Base-by-base conservation (phyloP, 2,888 invertebrate species). In the Stenolophus ochropezus region DNA sequence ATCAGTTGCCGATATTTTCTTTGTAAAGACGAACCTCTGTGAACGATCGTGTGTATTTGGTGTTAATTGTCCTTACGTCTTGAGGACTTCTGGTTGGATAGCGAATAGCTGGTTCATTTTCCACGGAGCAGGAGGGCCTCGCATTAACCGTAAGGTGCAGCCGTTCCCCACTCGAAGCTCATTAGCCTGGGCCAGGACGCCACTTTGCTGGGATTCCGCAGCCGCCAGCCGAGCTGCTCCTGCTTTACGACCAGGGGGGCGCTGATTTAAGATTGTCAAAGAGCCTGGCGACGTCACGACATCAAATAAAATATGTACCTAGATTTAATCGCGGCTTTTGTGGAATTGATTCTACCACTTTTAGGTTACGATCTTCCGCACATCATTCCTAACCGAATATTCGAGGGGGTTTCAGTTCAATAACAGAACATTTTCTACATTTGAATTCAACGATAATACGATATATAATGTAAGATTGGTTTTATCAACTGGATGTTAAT, bases 241-340 rank as follows among this genome's bases (percentile, higher is more conserved):
- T 18, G 47, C 47, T 80, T 80, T 80, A 80, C 80, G 80, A 80
- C 20, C 73, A 14, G 18, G 73, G 80, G 80, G 5, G 42, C 51
- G 80, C 56, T 80, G 80, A 80, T 80, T 80, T 80, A 80, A 73
- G 80, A 80, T 80, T 80, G 23, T 73, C 73, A 80, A 33, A 80
- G 58, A 73, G 20, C 58, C 69, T 47, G 58, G 73, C 73, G 79
- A 69, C 51, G 69, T 79, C 79, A 69, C 51, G 53, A 69, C 79
- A 80, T 53, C 21, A 80, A 80, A 73, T 80, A 80, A 73, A 80
- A 80, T 80, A 80, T 80, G 23, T 73, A 80, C 21, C 73, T 51
- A 56, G 73, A 80, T 69, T 80, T 73, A 80, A 80, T 73, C 80
- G 56, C 21, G 47, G 71, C 33, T 69, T 58, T 78, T 69, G 27